These are phyloP conservation scores for Crotalus viridis DNA, from an alignment of 2,113 vertebrate species.

Conservation along the genomic window DNA sequence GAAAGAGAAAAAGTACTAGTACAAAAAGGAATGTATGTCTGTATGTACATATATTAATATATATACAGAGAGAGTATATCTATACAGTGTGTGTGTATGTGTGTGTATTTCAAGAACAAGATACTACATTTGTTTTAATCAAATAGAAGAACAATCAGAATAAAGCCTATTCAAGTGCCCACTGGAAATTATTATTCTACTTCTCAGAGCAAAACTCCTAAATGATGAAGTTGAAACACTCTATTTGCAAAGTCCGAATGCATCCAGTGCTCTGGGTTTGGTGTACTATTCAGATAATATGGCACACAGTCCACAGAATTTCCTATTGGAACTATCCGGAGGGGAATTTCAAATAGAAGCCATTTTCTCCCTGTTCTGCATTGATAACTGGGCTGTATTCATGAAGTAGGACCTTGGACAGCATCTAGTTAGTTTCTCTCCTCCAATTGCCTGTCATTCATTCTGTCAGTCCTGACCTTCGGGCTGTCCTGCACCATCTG, in stretches of 20 bases:
- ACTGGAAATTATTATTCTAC: background rate
- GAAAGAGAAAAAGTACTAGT: background rate
- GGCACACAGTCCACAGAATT: background rate
- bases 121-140: background rate
- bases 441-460: constrained; percentile 83
- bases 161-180: background rate
- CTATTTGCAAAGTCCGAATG: background rate
- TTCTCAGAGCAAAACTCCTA: background rate
- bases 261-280: background rate
- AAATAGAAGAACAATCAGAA: background rate
- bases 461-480: constrained; percentile 79
- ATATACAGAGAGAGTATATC: no score
- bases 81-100: no score
- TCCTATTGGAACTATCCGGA: constrained; percentile 13
- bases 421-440: constrained; percentile 59
- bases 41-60: no score
- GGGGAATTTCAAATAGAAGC: constrained; percentile 42
- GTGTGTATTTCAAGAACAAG: background rate
- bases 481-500: constrained; percentile 68
- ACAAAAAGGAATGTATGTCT: background rate
- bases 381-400: constrained; percentile 20
- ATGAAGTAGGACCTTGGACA: constrained; percentile 65
- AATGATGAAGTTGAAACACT: background rate
- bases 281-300: constrained; percentile 42
- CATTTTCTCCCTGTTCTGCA: constrained; percentile 23